Conservation (phyloP, 2,113 vertebrate genomes). For the rabbit (Oryctolagus cuniculus) region mOryCun1.1 NC_091441.1:99769501-99770000, state of each 20-base stretch:
- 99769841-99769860: background rate
- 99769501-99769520: conserved; percentile 50
- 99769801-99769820: background rate
- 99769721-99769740: background rate
- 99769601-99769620: background rate
- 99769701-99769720: background rate
- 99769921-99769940: conserved; percentile 2
- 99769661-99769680: background rate
- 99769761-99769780: background rate
- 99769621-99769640: background rate
- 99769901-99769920: conserved; percentile 51
- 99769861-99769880: background rate
- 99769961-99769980: conserved; percentile 42
- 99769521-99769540: background rate
- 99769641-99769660: background rate
- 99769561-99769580: background rate
- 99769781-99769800: background rate
- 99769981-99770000: background rate
- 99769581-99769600: background rate
- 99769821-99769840: background rate
- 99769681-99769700: background rate
- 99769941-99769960: conserved; percentile 39
- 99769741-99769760: background rate
- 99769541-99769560: background rate
- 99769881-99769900: accelerated